Base-by-base conservation (phyloP, 2,888 invertebrate species). In the Ectemnius continuus region DNA sequence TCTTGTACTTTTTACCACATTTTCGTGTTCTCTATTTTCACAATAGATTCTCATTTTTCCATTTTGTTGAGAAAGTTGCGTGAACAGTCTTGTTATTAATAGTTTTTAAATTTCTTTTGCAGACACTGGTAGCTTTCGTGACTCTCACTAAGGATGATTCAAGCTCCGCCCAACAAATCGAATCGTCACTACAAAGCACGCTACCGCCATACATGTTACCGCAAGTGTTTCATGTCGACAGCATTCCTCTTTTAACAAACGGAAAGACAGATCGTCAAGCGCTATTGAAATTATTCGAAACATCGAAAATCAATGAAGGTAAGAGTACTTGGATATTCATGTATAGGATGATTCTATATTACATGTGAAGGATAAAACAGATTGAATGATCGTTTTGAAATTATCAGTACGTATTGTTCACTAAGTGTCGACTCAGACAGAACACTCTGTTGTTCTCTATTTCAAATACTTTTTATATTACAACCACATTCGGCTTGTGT, bases 231-330 rank as follows among this genome's bases (percentile, higher is more conserved):
- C 91, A 95, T 0, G 91, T 97, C 13, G 95, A 96, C 20, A 93
- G 90, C n/a, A 93, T 97, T 67, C 97, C 97, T 0, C 91, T 96
- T 28, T 91, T 97, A 45, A 96, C 96, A 0, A 97, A 97, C 88
- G 97, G 97, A 0, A 97, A 97, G 91, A 95, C 95, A 6, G 97
- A 97, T 90, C 92, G 97, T 47, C 97, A 97, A 87, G 92, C 94
- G 0, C 90, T 97, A 46, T 90, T 97, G 65, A 95, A 94, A 86
- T 93, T 93, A 88, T 97, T 96, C 84, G 95, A 96, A 88, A 94
- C 93, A 68, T 93, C 82, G 8, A 80, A 64, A 23, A 58, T 78
- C 16, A 69, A 75, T 57, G 62, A 78, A 56, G 85, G 87, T 76
- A 70, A 2, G 61, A 5, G n/a, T 11, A 20, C 13, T 4, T 46